Evolutionary conservation across 1,140 invertebrate species (phyloP).

Genomic region (Drosophila mojavensis): DNA sequence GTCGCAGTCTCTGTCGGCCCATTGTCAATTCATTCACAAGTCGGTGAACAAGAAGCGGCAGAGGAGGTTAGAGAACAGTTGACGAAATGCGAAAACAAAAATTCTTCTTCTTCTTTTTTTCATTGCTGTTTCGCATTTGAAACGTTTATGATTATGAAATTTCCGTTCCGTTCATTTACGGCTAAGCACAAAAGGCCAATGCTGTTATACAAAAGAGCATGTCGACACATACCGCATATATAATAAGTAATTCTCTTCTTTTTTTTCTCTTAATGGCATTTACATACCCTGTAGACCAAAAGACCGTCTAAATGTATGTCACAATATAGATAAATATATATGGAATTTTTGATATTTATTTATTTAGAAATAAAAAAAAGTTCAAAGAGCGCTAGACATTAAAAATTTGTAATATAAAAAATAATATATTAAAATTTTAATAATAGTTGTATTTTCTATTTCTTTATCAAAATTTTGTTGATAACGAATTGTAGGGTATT

Average conservation of each 20-base stretch:
- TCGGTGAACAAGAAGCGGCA: conserved; percentile 15
- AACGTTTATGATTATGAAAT: conserved; percentile 73
- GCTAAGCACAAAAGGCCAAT: conserved; percentile 45
- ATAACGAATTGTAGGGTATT: conserved; percentile 2
- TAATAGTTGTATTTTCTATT: background rate
- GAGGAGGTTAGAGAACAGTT: conserved; percentile 37
- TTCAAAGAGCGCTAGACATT: too few species aligned
- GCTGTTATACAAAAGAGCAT: conserved; percentile 53
- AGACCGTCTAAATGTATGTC: background rate
- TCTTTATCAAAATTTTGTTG: too few species aligned
- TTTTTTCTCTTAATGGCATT: conserved; percentile 34
- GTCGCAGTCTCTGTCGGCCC: conserved; percentile 12
- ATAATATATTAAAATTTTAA: too few species aligned
- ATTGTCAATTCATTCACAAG: conserved; percentile 64
- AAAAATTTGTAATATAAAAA: too few species aligned
- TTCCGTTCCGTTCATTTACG: conserved; percentile 60
- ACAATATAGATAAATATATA: background rate
- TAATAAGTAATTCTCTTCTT: conserved; percentile 34
- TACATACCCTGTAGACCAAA: conserved; percentile 16
- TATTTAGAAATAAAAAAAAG: background rate
- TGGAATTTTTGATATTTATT: background rate
- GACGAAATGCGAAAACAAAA: conserved; percentile 41
- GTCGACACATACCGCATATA: conserved; percentile 33
- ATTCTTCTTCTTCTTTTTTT: conserved; percentile 31
- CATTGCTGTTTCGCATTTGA: conserved; percentile 20